Conservation (phyloP, 2,797 vertebrate genomes). For the Manis javanica region DNA sequence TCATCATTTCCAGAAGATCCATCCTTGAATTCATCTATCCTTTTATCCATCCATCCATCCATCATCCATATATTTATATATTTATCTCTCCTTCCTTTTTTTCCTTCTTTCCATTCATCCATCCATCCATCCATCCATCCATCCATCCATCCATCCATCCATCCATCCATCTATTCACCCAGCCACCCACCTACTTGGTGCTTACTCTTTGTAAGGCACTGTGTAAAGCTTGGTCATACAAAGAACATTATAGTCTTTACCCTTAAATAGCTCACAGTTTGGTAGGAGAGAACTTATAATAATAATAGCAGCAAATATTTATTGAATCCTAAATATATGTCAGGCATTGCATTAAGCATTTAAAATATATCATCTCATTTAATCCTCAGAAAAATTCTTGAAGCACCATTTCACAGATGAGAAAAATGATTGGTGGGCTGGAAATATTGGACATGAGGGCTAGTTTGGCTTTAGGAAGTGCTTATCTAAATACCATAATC, state of each 20-base stretch:
- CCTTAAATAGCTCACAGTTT: neutral
- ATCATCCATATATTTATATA: too few species aligned
- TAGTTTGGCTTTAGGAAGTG: neutral
- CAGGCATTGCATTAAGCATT: neutral
- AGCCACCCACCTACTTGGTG: neutral
- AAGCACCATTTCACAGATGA: constrained; percentile 8
- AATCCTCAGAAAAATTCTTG: neutral
- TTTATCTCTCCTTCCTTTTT: neutral
- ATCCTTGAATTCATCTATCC: neutral
- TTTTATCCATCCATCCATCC: too few species aligned
- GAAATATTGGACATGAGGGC: neutral
- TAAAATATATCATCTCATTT: constrained; percentile 38
- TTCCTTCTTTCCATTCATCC: neutral
- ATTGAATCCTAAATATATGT: neutral
- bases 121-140: neutral
- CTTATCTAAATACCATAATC: neutral
- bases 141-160: too few species aligned
- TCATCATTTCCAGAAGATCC: neutral
- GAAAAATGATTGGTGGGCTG: neutral
- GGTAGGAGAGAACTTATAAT: constrained; percentile 3
- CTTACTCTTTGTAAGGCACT: neutral
- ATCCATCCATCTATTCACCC: neutral
- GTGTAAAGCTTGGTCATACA: neutral
- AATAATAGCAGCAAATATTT: constrained; percentile 8
- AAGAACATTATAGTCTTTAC: neutral